Base-by-base conservation (phyloP, 2,888 invertebrate genomes). In the Epistrophe eligans region DNA sequence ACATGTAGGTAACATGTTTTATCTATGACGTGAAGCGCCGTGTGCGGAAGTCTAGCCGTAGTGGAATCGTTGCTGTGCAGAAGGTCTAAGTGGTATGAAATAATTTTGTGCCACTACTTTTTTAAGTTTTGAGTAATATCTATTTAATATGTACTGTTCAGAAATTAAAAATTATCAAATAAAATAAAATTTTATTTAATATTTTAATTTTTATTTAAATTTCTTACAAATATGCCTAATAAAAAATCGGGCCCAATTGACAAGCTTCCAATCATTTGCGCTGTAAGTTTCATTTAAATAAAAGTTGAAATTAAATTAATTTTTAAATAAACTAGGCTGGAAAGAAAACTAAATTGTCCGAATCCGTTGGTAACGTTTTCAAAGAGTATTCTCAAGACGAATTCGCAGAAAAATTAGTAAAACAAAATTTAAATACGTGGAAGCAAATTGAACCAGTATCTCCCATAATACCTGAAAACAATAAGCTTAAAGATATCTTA, bases 371-470 rank as follows among this genome's bases (percentile, higher is more conserved):
- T 0, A 88, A 77, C n/a, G 79, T 89, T 13, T 28, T 92, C 13
- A 87, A 35, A 10, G 82, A 88, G 0, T 83, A 85, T 11, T 82
- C 90, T 11, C 19, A 77, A 0, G 90, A 90, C 38, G 92, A 92
- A 45, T 84, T 90, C 1, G 92, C 92, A 4, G 90, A 90, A 24
- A 70, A 88, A 55, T 32, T 90, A n/a, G 84, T 92, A 13, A 82
- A 82, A 11, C 90, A 91, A 45, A 85, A 45, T 15, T 66, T 57
- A 0, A 5, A 70, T 6, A 6, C n/a, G 0, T 0, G 55, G 9
- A 72, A 64, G 3, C 48, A 43, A 7, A 45, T 32, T 13, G 17
- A 70, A 9, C 66, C 79, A 7, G 73, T 66, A 50, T 71, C 88
- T 6, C 90, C 67, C 11, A 72, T 74, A 28, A 67, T 91, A 28